Evolutionary conservation across 2,113 vertebrate genomes (phyloP).

Genomic region (Seriola aureovittata): DNA sequence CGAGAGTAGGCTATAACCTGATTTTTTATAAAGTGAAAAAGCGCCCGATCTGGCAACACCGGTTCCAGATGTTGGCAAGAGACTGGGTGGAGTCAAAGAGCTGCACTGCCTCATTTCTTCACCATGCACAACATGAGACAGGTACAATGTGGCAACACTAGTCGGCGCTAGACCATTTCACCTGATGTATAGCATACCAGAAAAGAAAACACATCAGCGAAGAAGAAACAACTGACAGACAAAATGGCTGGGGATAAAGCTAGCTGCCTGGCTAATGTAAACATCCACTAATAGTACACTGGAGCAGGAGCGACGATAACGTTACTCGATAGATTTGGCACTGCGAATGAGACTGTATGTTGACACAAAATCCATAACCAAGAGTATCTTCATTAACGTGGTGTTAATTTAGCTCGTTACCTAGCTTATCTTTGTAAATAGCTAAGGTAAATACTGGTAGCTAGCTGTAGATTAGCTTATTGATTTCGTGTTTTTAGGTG

Average conservation of each 20-base stretch:
- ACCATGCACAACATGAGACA: neutral
- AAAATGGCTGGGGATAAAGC: conserved; percentile 68
- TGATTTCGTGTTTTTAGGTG: neutral
- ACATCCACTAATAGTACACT: conserved; percentile 41
- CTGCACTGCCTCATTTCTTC: neutral
- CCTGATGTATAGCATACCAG: neutral
- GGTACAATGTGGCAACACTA: neutral
- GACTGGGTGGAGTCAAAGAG: neutral
- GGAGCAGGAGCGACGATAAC: conserved; percentile 45
- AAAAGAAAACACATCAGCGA: neutral
- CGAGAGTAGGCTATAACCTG: too few relatives aligned
- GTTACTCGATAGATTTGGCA: conserved; percentile 6
- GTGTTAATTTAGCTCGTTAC: neutral
- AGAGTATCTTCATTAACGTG: neutral
- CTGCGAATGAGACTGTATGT: conserved; percentile 56
- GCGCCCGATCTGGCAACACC: neutral
- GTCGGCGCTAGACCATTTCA: conserved; percentile 3
- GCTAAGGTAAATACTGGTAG: conserved; percentile 17
- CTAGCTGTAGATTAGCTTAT: conserved; percentile 20
- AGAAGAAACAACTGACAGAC: conserved; percentile 53
- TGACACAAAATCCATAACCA: neutral
- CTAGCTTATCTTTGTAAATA: conserved; percentile 47
- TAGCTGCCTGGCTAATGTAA: conserved; percentile 60
- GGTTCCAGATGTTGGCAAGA: neutral
- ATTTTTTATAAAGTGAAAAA: too few relatives aligned